phyloP scores from a whole-genome alignment of 2,888 invertebrate genomes.

The Athalia rosae region DNA sequence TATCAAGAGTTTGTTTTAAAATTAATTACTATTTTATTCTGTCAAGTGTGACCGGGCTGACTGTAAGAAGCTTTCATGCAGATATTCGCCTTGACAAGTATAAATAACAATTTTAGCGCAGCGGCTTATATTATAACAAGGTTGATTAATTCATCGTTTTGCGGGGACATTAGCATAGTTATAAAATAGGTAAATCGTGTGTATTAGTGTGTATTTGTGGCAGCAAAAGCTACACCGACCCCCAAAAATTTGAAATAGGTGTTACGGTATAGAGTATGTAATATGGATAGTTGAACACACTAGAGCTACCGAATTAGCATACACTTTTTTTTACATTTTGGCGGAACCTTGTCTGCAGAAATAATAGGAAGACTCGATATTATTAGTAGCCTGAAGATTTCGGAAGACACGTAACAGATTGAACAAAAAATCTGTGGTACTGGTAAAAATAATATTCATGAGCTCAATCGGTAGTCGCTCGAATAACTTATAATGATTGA shows the following conservation, averaged over 20 bases:
- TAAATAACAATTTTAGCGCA: conserved; percentile 35
- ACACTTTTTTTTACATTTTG: neutral
- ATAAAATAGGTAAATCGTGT: conserved; percentile 21
- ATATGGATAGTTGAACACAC: neutral
- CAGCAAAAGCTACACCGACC: neutral
- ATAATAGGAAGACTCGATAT: conserved; percentile 8
- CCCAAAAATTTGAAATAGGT: conserved; percentile 21
- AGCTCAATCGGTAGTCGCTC: neutral
- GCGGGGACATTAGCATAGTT: conserved; percentile 5
- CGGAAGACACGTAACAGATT: neutral
- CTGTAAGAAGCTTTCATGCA: conserved; percentile 29
- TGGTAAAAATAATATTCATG: conserved; percentile 2
- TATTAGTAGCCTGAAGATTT: neutral
- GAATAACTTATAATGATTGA: neutral
- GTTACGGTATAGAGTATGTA: neutral
- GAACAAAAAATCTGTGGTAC: neutral
- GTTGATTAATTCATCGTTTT: conserved; percentile 27
- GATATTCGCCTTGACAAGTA: conserved; percentile 35
- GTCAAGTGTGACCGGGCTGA: conserved; percentile 36
- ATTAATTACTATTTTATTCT: conserved; percentile 24
- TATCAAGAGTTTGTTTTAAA: conserved; percentile 37
- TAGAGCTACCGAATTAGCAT: neutral
- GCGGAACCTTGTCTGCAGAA: neutral
- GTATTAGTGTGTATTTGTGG: conserved; percentile 7
- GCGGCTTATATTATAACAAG: neutral